These are phyloP conservation scores for Myiopsitta monachus DNA, from an alignment of 2,113 vertebrate species.

Conservation along the genomic window DNA sequence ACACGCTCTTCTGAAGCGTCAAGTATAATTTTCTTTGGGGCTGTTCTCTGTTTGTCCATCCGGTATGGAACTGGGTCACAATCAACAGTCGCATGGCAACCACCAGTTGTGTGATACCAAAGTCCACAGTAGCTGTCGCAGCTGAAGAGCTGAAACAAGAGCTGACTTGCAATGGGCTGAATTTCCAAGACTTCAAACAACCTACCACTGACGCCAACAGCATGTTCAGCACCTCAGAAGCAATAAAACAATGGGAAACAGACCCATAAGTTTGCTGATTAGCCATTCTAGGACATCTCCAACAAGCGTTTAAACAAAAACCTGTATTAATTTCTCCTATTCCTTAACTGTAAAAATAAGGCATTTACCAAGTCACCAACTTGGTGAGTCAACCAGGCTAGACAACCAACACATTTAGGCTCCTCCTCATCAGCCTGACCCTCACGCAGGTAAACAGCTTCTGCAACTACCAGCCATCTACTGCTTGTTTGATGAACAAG, in stretches of 20 bases:
- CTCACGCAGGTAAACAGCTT: neutral
- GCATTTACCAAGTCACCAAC: neutral
- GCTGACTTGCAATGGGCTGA: neutral
- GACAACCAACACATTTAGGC: neutral
- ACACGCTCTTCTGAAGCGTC: neutral
- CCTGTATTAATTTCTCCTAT: neutral
- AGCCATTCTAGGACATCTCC: neutral
- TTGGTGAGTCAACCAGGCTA: neutral
- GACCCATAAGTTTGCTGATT: neutral
- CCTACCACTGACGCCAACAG: neutral
- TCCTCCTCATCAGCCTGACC: neutral
- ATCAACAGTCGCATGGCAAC: neutral
- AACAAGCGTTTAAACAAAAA: neutral
- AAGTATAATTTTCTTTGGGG: neutral
- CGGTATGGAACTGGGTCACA: neutral
- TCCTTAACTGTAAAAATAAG: neutral
- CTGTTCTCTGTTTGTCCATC: neutral
- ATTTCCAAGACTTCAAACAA: neutral
- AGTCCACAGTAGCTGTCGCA: neutral
- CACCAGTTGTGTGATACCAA: neutral
- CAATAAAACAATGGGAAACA: neutral
- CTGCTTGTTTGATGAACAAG: neutral
- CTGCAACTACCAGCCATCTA: neutral
- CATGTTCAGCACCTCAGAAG: neutral
- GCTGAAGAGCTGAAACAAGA: neutral